These are phyloP conservation scores for Drosophila sproati DNA, from an alignment of 1,140 invertebrate genomes.

Conservation along the genomic window DNA sequence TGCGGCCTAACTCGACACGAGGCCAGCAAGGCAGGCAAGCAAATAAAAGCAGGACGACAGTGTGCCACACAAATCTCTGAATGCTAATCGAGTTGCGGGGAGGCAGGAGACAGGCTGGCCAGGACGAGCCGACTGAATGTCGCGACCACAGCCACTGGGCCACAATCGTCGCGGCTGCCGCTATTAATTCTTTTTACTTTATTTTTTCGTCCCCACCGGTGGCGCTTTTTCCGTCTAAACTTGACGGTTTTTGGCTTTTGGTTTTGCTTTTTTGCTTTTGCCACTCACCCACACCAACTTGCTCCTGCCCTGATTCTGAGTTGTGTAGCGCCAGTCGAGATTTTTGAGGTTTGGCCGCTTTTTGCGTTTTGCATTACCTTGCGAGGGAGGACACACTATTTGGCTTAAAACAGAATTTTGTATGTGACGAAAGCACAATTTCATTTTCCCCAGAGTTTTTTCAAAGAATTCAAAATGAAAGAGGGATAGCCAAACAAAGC, in stretches of 20 bases:
- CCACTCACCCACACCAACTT: neutral
- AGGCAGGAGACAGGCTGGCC: slow-evolving; percentile 2
- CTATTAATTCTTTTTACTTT: slow-evolving; percentile 76
- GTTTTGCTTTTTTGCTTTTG: slow-evolving; percentile 27
- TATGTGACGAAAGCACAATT: slow-evolving; percentile 40
- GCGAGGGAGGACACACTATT: slow-evolving; percentile 45
- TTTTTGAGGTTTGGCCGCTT: slow-evolving; percentile 64
- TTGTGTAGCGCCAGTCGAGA: slow-evolving; percentile 37
- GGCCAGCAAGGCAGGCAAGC: neutral
- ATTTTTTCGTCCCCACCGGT: slow-evolving; percentile 29
- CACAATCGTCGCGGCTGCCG: slow-evolving; percentile 74
- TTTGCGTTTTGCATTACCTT: slow-evolving; percentile 8
- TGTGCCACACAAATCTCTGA: slow-evolving; percentile 59
- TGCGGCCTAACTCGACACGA: slow-evolving; percentile 25
- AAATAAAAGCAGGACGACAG: neutral
- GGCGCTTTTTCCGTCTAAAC: slow-evolving; percentile 20
- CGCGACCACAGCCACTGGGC: slow-evolving; percentile 63
- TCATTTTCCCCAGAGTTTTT: slow-evolving; percentile 6
- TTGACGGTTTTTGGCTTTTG: slow-evolving; percentile 41
- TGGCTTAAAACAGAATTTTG: slow-evolving; percentile 70
- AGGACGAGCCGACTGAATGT: slow-evolving; percentile 34
- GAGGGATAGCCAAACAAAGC: too few species aligned
- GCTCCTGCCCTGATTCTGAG: neutral
- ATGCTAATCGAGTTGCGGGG: slow-evolving; percentile 74
- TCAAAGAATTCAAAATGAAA: slow-evolving; percentile 24